Evolutionary conservation across 2,888 invertebrate species (phyloP).

Genomic region (Chaitophorus viminalis): DNA sequence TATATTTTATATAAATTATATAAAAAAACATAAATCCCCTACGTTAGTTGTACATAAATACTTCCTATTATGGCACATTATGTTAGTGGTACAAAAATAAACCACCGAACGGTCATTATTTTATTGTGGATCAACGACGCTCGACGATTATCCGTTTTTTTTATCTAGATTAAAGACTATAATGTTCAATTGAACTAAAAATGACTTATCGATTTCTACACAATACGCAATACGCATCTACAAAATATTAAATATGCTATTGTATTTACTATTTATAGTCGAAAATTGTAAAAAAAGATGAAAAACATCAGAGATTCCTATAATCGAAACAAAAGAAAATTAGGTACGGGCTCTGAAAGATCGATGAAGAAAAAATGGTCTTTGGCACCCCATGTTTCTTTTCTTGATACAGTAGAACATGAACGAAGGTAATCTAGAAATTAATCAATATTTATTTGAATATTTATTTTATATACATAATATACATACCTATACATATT

Average conservation of each 20-base stretch:
- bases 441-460: not conserved
- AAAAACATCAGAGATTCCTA: conserved; percentile 63
- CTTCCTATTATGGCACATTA: too few relatives aligned
- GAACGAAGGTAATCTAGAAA: conserved; percentile 20
- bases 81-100: too few relatives aligned
- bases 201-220: too few relatives aligned
- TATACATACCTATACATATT: conserved; percentile 7
- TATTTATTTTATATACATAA: too few relatives aligned
- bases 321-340: conserved; percentile 59
- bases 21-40: too few relatives aligned
- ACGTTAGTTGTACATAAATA: too few relatives aligned
- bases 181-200: too few relatives aligned
- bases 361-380: conserved; percentile 15
- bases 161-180: too few relatives aligned
- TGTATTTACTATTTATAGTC: conserved; percentile 52
- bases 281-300: conserved; percentile 62
- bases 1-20: too few relatives aligned
- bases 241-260: not conserved
- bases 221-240: not conserved
- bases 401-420: conserved; percentile 16
- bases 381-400: conserved; percentile 17
- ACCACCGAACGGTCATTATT: too few relatives aligned
- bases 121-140: too few relatives aligned
- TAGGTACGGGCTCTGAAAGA: conserved; percentile 21
- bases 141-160: too few relatives aligned